Evolutionary conservation across 2,113 vertebrate species (phyloP).

Genomic region (Cyprinus carpio): DNA sequence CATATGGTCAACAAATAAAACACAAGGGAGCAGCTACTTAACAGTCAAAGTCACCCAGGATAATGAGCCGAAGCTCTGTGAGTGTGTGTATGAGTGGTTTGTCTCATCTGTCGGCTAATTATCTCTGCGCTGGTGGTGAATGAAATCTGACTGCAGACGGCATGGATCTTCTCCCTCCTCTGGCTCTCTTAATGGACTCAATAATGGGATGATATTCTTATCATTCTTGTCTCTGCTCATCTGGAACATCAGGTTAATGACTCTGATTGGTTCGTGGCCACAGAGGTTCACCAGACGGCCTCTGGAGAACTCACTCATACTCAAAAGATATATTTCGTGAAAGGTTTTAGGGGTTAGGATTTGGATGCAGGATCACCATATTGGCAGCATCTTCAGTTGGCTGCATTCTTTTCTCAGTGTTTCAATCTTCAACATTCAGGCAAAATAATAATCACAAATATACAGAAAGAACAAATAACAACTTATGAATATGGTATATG

Average conservation of each 20-base stretch:
- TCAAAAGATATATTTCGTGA: neutral
- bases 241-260: slow-evolving; percentile 37
- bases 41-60: neutral
- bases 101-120: neutral
- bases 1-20: slow-evolving; percentile 1
- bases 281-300: neutral
- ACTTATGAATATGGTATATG: too few relatives aligned
- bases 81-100: slow-evolving; percentile 14
- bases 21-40: neutral
- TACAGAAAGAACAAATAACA: too few relatives aligned
- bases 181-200: slow-evolving; percentile 31
- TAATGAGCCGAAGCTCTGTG: neutral
- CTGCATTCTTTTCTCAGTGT: too few relatives aligned
- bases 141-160: slow-evolving; percentile 27
- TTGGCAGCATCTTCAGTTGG: too few relatives aligned
- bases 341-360: neutral
- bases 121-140: slow-evolving; percentile 18
- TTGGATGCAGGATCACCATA: neutral
- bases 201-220: slow-evolving; percentile 48
- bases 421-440: too few relatives aligned
- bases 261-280: neutral
- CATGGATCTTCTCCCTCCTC: slow-evolving; percentile 36
- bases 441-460: too few relatives aligned
- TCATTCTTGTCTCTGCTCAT: slow-evolving; percentile 42
- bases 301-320: neutral